A percentile compares a stretch with the other conserved stretches of the same genome.
These are phyloP conservation scores for Pavo muticus DNA, from an alignment of 2,113 vertebrate species.

Conservation along the genomic window DNA sequence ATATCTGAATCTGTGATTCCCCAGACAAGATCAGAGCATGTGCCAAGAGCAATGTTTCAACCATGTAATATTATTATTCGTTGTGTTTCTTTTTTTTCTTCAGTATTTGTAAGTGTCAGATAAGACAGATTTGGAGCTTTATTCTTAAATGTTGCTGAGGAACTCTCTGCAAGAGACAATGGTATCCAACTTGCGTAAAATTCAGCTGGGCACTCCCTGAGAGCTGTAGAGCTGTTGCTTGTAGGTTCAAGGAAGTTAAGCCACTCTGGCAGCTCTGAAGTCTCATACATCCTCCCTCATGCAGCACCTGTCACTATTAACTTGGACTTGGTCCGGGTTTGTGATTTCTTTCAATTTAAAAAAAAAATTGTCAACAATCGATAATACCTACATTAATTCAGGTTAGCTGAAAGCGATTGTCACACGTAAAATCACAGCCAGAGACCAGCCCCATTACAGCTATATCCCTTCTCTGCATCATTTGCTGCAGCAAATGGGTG, in stretches of 20 bases:
- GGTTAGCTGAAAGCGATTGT: not conserved
- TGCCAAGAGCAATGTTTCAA: not conserved
- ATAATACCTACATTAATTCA: not conserved
- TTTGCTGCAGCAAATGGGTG: not conserved
- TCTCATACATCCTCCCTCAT: not conserved
- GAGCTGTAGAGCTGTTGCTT: not conserved
- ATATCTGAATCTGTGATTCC: not conserved
- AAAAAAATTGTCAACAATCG: not conserved
- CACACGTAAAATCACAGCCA: not conserved
- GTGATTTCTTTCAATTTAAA: not conserved
- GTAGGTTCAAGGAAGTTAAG: not conserved
- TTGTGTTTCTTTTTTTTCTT: not conserved
- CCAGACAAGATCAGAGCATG: not conserved
- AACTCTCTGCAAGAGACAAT: not conserved
- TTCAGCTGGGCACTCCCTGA: not conserved
- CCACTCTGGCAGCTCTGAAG: fast-evolving
- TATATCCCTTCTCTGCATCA: not conserved
- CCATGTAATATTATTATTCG: not conserved
- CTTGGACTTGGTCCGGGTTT: not conserved
- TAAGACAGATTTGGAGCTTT: not conserved
- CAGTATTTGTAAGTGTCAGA: not conserved
- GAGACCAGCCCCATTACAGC: not conserved
- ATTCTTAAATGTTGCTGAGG: not conserved
- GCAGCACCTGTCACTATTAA: not conserved
- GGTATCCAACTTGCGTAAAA: not conserved